These are phyloP conservation scores for Lamellibrachia satsuma DNA, from an alignment of 2,888 invertebrate genomes.

Conservation along the genomic window DNA sequence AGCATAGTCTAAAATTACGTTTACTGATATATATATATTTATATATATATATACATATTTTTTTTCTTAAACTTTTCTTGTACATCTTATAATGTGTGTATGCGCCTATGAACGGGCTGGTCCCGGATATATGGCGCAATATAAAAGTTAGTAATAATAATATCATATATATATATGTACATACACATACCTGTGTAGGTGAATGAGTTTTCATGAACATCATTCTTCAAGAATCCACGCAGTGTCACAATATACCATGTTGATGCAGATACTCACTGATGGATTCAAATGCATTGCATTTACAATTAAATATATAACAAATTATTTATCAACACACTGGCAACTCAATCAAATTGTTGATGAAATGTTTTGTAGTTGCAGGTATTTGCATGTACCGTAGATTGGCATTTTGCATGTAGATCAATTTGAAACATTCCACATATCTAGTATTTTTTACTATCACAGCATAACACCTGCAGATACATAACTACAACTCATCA, in stretches of 20 bases:
- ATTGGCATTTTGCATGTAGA: background rate
- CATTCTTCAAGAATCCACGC: background rate
- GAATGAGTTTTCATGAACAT: too few species aligned
- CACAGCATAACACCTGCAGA: background rate
- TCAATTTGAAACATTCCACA: background rate
- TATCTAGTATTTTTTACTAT: background rate
- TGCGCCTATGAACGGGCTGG: too few species aligned
- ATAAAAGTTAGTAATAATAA: too few species aligned
- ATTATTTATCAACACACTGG: background rate
- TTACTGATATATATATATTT: too few species aligned
- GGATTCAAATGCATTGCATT: slow-evolving; percentile 13
- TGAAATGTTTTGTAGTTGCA: background rate
- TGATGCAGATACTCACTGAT: background rate
- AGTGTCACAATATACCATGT: background rate
- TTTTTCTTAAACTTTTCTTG: too few species aligned
- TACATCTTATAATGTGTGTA: too few species aligned
- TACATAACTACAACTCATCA: background rate
- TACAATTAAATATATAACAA: background rate
- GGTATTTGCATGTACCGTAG: background rate
- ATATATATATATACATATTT: too few species aligned
- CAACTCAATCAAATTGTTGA: background rate
- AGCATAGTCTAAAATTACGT: too few species aligned
- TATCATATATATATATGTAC: too few species aligned
- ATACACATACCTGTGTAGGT: too few species aligned
- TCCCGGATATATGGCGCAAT: too few species aligned